Base-by-base conservation (phyloP, 2,113 vertebrate genomes). In the Percopsis transmontana region DNA sequence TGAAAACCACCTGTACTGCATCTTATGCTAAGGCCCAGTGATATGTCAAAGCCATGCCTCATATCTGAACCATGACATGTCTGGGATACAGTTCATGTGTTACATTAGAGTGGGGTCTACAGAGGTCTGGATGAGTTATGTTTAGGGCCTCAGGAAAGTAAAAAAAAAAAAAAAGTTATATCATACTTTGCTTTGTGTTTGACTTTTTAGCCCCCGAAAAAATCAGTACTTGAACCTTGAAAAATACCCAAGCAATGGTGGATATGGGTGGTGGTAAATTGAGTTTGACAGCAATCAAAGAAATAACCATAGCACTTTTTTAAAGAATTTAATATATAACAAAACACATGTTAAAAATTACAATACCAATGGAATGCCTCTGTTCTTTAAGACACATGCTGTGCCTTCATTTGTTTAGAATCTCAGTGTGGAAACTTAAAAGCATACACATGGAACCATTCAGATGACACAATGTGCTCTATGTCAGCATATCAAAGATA, bases 291-390 rank as follows among this genome's bases (percentile, higher is more conserved):
- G 47, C 45, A 61, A 40, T 16, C 40, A 72, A 69, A 69, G 60
- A 76, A 77, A 68, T 55, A 33, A 65, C 20, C 2, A 51, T 70
- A 21, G 20, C 78, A 51, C 54, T 72, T 63, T 74, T 80, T 41
- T 78, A 51, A 68, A 21, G 19, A 53, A 72, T 90, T 88, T 90
- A 88, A 85, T 89, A 79, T 74, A 80, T 62, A 83, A 76, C 45
- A 86, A 76, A 84, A 79, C 74, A 85, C 38, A 75, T 70, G 70
- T 59, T 74, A 77, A 58, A 85, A 68, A 81, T 82, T 79, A 81
- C 67, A 51, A 72, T 69, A 77, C 38, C 77, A 83, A 70, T 73
- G 74, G 82, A 86, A 86, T 72, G 75, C 66, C 75, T 87, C 70
- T 66, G 61, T 72, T 84, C 73, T 72, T 77, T 67, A 41, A 58